Conservation (phyloP, 2,888 invertebrate genomes). For the Apantesis nais region DNA sequence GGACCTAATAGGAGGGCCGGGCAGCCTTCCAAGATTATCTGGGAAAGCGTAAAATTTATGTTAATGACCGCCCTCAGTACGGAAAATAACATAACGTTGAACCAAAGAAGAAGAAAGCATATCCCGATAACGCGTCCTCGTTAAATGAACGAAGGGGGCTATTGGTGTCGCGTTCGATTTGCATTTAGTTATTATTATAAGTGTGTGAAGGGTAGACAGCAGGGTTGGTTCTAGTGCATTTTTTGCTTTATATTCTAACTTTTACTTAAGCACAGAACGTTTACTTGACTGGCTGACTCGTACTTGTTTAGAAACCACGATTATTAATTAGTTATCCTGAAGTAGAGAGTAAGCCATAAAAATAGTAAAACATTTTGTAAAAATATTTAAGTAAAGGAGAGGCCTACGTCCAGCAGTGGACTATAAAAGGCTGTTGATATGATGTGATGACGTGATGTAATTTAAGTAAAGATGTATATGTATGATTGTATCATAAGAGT, state of each 20-base stretch:
- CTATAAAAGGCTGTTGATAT: no score
- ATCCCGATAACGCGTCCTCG: conserved; percentile 69
- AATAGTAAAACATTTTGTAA: no score
- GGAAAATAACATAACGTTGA: conserved; percentile 73
- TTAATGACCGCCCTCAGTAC: conserved; percentile 70
- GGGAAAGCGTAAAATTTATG: conserved; percentile 78
- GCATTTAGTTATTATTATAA: conserved; percentile 24
- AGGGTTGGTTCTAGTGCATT: neutral
- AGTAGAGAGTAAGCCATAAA: neutral
- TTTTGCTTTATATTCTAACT: neutral
- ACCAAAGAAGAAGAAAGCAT: conserved; percentile 63
- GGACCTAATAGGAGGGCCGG: conserved; percentile 69
- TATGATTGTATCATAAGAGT: neutral
- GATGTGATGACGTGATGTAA: no score
- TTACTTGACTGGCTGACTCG: neutral
- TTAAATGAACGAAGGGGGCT: conserved; percentile 63
- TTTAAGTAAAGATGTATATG: neutral
- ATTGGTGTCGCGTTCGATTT: conserved; percentile 52
- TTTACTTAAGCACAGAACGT: neutral
- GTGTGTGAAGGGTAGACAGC: neutral
- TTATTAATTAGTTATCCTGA: no score
- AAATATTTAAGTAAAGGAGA: no score
- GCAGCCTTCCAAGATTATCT: conserved; percentile 74
- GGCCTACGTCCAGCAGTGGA: no score
- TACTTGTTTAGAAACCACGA: neutral